A percentile compares a stretch with the other conserved stretches of the same genome.
phyloP scores from a whole-genome alignment of 2,888 invertebrate genomes.

The Linyphia triangularis region DNA sequence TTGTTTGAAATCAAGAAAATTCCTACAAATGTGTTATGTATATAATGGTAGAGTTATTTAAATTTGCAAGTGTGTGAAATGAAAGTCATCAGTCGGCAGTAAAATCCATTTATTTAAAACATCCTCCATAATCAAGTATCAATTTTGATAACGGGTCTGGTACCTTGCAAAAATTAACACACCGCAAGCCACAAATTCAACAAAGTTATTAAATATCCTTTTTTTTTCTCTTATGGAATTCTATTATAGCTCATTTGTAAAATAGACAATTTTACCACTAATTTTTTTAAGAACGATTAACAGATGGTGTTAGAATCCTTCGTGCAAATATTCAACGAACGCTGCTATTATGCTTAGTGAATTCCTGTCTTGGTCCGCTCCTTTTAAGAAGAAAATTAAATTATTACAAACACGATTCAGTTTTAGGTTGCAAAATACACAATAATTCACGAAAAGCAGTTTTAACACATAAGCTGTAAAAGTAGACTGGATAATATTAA shows the following conservation, averaged over 20 bases:
- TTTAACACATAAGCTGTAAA: too few relatives aligned
- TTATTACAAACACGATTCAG: too few relatives aligned
- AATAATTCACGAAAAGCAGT: too few relatives aligned
- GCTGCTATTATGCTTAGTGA: conserved; percentile 14
- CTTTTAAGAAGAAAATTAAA: background rate
- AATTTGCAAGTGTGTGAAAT: background rate
- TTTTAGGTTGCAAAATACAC: too few relatives aligned
- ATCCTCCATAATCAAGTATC: conserved; percentile 52
- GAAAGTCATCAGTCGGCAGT: conserved; percentile 33
- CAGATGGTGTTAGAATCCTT: conserved; percentile 23
- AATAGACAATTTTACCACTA: conserved; percentile 46
- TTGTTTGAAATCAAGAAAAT: too few relatives aligned
- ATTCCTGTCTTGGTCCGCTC: conserved; percentile 33
- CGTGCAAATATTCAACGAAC: conserved; percentile 9
- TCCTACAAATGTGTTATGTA: too few relatives aligned
- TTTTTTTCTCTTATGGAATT: conserved; percentile 22
- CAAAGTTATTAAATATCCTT: conserved; percentile 18
- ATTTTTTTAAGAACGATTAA: conserved; percentile 29
- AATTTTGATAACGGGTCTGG: conserved; percentile 35
- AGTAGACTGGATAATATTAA: too few relatives aligned
- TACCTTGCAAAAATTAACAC: conserved; percentile 57
- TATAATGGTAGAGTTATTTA: background rate
- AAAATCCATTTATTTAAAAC: conserved; percentile 68
- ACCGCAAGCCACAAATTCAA: conserved; percentile 45
- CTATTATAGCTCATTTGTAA: conserved; percentile 45